Conservation (phyloP, 2,888 invertebrate genomes). For the Thecocarcelia acutangulata region DNA sequence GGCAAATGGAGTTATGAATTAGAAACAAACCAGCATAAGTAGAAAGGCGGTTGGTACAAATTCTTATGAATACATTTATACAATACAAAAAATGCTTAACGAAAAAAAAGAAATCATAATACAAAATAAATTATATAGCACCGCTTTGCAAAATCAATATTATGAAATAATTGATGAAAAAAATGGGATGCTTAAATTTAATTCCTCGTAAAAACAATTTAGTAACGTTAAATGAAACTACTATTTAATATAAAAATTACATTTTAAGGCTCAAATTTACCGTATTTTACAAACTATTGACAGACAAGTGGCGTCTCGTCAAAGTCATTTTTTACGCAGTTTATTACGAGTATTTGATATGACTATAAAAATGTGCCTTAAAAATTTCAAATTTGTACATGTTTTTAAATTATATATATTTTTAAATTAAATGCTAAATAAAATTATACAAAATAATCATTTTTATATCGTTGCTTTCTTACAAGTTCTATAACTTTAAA, state of each 20-base stretch:
- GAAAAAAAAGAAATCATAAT: conserved; percentile 17
- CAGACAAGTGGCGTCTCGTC: too few relatives aligned
- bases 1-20: conserved; percentile 48
- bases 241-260: background rate
- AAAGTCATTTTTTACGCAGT: too few relatives aligned
- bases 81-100: background rate
- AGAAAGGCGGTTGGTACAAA: conserved; percentile 15
- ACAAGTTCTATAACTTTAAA: too few relatives aligned
- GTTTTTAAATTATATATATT: conserved; percentile 4
- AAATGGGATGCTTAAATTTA: background rate
- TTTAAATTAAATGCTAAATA: conserved; percentile 2
- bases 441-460: conserved; percentile 29
- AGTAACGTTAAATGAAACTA: conserved; percentile 22
- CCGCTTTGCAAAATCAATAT: conserved; percentile 37
- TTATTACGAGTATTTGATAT: too few relatives aligned
- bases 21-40: conserved; percentile 15
- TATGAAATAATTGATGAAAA: conserved; percentile 5
- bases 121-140: conserved; percentile 53
- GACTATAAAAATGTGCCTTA: background rate
- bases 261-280: too few relatives aligned
- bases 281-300: too few relatives aligned
- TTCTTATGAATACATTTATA: background rate
- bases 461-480: conserved; percentile 9
- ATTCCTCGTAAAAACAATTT: conserved; percentile 14
- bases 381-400: conserved; percentile 36